These are phyloP conservation scores for Aromia moschata DNA, from an alignment of 2,888 invertebrate species.

Conservation along the genomic window DNA sequence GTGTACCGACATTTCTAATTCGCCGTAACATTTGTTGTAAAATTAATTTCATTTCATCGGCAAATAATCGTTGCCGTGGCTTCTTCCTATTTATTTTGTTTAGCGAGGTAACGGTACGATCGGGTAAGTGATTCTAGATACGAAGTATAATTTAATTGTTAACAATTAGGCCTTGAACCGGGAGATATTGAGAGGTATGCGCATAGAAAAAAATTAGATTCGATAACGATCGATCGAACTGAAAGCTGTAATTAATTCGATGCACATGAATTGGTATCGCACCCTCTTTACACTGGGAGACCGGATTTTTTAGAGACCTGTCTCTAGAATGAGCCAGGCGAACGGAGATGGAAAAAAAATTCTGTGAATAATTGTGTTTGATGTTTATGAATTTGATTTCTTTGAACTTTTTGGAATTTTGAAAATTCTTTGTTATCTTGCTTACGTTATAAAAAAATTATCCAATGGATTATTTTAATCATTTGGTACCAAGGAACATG, in stretches of 20 bases:
- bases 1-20: too few species aligned
- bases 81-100: slow-evolving; percentile 16
- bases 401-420: too few species aligned
- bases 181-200: background rate
- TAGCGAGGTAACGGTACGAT: slow-evolving; percentile 15
- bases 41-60: slow-evolving; percentile 11
- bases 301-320: background rate
- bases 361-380: too few species aligned
- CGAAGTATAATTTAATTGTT: slow-evolving; percentile 11
- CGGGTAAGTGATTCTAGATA: slow-evolving; percentile 6
- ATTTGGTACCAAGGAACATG: too few species aligned
- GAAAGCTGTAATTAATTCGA: background rate
- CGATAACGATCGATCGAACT: background rate
- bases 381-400: too few species aligned
- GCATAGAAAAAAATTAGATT: background rate
- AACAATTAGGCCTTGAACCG: slow-evolving; percentile 6
- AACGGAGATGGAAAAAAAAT: too few species aligned
- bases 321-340: too few species aligned
- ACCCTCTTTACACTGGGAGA: background rate
- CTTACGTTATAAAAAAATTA: too few species aligned
- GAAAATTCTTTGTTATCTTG: too few species aligned
- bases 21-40: slow-evolving; percentile 8
- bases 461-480: too few species aligned
- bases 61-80: slow-evolving; percentile 9
- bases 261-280: background rate